Evolutionary conservation across 2,888 invertebrate genomes (phyloP).

Genomic region (Sisyra terminalis): DNA sequence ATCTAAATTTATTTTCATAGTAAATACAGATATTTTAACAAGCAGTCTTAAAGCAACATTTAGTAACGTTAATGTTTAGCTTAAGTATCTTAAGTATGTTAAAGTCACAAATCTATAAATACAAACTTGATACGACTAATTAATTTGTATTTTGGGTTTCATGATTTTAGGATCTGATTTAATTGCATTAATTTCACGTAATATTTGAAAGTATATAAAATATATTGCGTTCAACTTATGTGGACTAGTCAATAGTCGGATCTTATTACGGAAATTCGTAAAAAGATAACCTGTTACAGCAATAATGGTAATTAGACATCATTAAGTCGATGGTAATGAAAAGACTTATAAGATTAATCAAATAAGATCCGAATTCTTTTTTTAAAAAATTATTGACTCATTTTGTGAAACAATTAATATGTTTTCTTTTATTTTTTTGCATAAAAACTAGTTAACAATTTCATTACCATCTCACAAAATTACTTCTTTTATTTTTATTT

Average conservation of each 20-base stretch:
- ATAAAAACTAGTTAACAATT: neutral
- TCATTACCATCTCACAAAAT: neutral
- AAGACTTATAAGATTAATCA: neutral
- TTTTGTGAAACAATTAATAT: neutral
- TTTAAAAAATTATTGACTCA: neutral
- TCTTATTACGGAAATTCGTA: too few species aligned
- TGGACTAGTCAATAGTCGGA: too few species aligned
- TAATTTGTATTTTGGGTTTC: neutral
- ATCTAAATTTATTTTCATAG: neutral
- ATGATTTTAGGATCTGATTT: neutral
- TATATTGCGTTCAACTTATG: neutral
- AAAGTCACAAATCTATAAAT: neutral
- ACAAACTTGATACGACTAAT: neutral
- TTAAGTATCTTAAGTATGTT: too few species aligned
- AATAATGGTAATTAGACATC: neutral
- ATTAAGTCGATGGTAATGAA: too few species aligned
- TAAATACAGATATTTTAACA: slow-evolving; percentile 7
- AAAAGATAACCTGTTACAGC: too few species aligned
- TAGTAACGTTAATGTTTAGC: neutral
- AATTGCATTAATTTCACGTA: neutral
- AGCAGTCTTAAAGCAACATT: slow-evolving; percentile 9
- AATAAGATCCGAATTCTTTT: neutral
- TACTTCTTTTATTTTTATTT: too few species aligned
- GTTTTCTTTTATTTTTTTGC: slow-evolving; percentile 1
- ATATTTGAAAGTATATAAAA: slow-evolving; percentile 4